These are phyloP conservation scores for Dendrolimus punctatus DNA, from an alignment of 1,140 invertebrate species.

Conservation along the genomic window DNA sequence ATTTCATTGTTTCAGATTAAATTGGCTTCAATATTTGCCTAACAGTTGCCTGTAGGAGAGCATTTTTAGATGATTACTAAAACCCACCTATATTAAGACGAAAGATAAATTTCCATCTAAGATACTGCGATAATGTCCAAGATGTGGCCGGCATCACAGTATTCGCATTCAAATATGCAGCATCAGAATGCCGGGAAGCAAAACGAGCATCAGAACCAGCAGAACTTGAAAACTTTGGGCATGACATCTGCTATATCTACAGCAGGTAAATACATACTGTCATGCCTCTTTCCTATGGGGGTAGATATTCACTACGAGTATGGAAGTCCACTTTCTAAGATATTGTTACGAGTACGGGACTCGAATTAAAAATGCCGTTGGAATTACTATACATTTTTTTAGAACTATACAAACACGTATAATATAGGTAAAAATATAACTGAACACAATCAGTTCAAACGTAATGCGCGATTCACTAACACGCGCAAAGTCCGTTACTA, in stretches of 20 bases:
- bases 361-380: no score
- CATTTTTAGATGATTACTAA: constrained; percentile 19
- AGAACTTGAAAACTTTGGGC: constrained; percentile 75
- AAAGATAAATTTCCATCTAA: not conserved
- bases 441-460: no score
- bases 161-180: constrained; percentile 54
- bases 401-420: no score
- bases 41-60: constrained; percentile 19
- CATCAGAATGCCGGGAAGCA: constrained; percentile 28
- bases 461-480: no score
- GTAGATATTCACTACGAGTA: no score
- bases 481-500: no score
- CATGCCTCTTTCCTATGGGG: not conserved
- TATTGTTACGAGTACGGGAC: no score
- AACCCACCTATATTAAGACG: constrained; percentile 18
- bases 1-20: constrained; percentile 5
- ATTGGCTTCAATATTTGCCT: constrained; percentile 7
- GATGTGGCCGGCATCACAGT: constrained; percentile 67
- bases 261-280: constrained; percentile 68
- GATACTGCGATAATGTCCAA: constrained; percentile 21
- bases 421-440: no score
- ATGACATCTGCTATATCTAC: constrained; percentile 96
- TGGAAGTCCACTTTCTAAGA: no score
- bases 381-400: no score
- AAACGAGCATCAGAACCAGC: constrained; percentile 62